phyloP scores from a whole-genome alignment of 2,797 vertebrate genomes.

The Sebastes vulpes region DNA sequence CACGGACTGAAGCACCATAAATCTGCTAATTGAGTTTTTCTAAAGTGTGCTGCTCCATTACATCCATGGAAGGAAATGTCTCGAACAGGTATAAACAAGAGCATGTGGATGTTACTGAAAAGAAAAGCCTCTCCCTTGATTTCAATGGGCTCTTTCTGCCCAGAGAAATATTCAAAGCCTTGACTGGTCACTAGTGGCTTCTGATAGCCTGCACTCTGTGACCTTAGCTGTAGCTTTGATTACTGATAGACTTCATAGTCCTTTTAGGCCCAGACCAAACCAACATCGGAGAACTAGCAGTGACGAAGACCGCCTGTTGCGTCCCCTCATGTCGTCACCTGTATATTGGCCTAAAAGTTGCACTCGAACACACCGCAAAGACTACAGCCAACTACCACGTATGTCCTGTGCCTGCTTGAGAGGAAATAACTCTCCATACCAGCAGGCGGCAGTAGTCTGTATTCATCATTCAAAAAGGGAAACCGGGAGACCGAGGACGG shows the following conservation, averaged over 20 bases:
- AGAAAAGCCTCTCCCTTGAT: conserved; percentile 43
- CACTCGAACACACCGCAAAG: too few relatives aligned
- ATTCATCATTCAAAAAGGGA: too few relatives aligned
- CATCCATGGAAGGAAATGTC: conserved; percentile 44
- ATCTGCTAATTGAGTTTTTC: conserved; percentile 73
- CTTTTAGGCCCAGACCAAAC: too few relatives aligned
- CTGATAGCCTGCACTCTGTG: not conserved
- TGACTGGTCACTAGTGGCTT: not conserved
- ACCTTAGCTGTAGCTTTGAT: not conserved
- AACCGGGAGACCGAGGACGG: too few relatives aligned
- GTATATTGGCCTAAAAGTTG: too few relatives aligned
- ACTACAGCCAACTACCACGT: too few relatives aligned
- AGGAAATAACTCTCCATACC: too few relatives aligned
- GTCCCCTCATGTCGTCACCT: too few relatives aligned
- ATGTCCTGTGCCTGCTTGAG: too few relatives aligned
- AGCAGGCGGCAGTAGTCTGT: too few relatives aligned
- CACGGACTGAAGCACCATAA: conserved; percentile 43
- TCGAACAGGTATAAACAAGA: conserved; percentile 59
- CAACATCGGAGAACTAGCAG: too few relatives aligned
- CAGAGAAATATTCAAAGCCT: not conserved
- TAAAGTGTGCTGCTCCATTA: conserved; percentile 54
- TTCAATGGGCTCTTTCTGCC: conserved; percentile 15
- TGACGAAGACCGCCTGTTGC: too few relatives aligned
- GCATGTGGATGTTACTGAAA: conserved; percentile 40
- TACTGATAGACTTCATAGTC: not conserved